Conservation (phyloP, 2,888 invertebrate genomes). For the Tinea semifulvella region DNA sequence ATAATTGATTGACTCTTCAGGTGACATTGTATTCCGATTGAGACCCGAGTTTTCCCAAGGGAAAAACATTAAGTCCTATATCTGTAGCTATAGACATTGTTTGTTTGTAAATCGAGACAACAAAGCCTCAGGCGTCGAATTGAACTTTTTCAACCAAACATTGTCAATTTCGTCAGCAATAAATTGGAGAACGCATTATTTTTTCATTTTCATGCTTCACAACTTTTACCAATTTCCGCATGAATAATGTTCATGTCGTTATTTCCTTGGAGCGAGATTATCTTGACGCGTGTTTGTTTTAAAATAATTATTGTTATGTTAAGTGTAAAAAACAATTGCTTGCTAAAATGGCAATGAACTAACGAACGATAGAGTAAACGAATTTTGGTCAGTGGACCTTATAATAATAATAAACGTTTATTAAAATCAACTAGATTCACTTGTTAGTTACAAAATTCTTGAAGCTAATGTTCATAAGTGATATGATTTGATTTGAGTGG, state of each 20-base stretch:
- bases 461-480: no score
- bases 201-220: slow-evolving; percentile 10
- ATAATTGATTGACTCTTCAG: no score
- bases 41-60: neutral
- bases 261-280: slow-evolving; percentile 11
- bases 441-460: no score
- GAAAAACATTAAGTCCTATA: neutral
- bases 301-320: no score
- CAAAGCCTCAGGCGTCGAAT: neutral
- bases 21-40: neutral
- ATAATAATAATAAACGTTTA: no score
- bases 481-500: no score
- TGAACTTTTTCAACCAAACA: slow-evolving; percentile 4
- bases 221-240: slow-evolving; percentile 12
- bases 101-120: neutral
- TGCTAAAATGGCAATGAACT: no score
- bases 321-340: no score
- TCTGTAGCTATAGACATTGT: neutral
- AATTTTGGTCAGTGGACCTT: no score
- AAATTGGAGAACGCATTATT: slow-evolving; percentile 10
- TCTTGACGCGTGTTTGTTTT: slow-evolving; percentile 10
- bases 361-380: no score
- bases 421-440: no score
- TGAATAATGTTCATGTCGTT: slow-evolving; percentile 7
- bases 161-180: slow-evolving; percentile 12